Conservation (phyloP, 1,140 invertebrate genomes). For the Bombus picipes region DNA sequence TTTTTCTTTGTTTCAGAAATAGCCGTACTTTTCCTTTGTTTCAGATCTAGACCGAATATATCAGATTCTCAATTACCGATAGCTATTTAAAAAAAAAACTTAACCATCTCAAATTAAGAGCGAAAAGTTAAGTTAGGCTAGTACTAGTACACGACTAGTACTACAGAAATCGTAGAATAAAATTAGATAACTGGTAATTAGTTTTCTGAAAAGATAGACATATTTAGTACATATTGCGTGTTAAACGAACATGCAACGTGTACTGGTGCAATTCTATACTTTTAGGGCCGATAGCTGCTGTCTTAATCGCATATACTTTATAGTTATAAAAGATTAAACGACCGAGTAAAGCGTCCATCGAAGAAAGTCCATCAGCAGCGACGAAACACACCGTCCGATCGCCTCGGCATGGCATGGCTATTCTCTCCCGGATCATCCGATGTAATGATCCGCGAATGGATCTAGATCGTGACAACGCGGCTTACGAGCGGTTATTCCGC, state of each 20-base stretch:
- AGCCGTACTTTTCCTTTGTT: background rate
- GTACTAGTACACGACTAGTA: no score
- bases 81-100: no score
- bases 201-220: no score
- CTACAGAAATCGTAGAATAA: no score
- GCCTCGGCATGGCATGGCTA: background rate
- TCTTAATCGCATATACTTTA: background rate
- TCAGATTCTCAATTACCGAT: no score
- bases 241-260: background rate
- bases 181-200: no score
- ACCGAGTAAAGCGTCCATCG: no score
- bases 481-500: slow-evolving; percentile 6
- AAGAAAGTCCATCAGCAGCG: no score
- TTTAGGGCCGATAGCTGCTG: background rate
- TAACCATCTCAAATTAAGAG: no score
- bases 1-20: no score
- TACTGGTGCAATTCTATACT: background rate
- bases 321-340: background rate
- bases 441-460: slow-evolving; percentile 24
- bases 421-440: slow-evolving; percentile 16
- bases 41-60: background rate
- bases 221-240: no score
- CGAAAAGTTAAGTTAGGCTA: no score
- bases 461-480: slow-evolving; percentile 29
- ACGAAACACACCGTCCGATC: background rate